Percentiles rank a stretch among this genome's conserved stretches.
phyloP scores from a whole-genome alignment of 2,113 vertebrate genomes.

The Paramormyrops kingsleyae region DNA sequence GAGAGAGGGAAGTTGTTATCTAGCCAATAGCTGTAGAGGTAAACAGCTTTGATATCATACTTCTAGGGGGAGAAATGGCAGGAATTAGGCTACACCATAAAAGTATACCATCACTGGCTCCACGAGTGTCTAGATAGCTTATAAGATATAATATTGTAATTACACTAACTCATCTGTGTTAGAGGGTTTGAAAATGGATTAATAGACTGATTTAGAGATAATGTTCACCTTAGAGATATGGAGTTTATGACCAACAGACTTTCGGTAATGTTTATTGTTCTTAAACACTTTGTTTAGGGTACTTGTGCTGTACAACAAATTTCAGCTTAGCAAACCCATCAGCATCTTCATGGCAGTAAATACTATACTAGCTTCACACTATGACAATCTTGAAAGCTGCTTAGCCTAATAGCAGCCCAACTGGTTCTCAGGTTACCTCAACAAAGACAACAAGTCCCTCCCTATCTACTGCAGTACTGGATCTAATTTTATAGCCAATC shows the following conservation, averaged over 20 bases:
- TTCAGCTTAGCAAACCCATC: not conserved
- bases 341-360: not conserved
- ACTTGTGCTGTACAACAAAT: not conserved
- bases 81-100: not conserved
- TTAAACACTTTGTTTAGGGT: not conserved
- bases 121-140: not conserved
- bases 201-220: not conserved
- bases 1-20: not conserved
- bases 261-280: not conserved
- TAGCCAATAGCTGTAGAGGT: not conserved
- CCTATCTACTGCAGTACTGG: not conserved
- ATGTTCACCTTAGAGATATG: not conserved
- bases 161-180: not conserved
- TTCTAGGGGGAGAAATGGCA: not conserved
- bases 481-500: conserved; percentile 33
- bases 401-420: not conserved
- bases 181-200: not conserved
- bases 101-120: not conserved
- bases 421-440: conserved; percentile 26
- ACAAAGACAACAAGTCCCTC: conserved; percentile 8
- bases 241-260: not conserved
- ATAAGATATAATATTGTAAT: not conserved
- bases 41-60: not conserved
- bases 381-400: not conserved
- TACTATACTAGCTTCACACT: not conserved